These are phyloP conservation scores for Todiramphus saurophagus DNA, from an alignment of 2,113 vertebrate species.

Conservation along the genomic window DNA sequence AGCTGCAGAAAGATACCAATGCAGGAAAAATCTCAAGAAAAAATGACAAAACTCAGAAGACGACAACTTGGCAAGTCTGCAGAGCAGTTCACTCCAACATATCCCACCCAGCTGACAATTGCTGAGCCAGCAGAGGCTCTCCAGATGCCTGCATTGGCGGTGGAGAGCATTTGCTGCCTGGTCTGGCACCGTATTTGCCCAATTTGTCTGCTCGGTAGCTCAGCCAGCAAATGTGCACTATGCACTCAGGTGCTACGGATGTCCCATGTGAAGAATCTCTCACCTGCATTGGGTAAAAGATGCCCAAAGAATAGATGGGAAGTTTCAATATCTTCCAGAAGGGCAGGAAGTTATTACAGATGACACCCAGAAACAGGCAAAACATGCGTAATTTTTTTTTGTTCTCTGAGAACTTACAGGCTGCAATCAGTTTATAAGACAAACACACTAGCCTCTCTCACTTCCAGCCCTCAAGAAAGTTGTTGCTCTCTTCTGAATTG, in stretches of 20 bases:
- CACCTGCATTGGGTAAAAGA: accelerated
- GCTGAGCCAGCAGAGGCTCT: neutral
- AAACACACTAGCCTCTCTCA: neutral
- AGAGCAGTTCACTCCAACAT: neutral
- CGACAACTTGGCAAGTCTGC: neutral
- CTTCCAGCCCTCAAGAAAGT: neutral
- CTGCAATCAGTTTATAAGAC: neutral
- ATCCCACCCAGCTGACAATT: neutral
- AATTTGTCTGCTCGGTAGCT: neutral
- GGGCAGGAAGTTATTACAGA: neutral
- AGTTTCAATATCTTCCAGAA: neutral
- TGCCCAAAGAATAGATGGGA: neutral
- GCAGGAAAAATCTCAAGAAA: accelerated
- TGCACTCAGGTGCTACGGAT: accelerated
- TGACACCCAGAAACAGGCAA: neutral
- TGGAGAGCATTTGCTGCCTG: no score
- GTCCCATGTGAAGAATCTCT: neutral
- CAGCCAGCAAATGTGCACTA: accelerated
- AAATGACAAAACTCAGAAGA: neutral
- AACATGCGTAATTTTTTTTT: neutral
- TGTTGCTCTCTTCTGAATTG: neutral
- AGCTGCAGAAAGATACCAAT: neutral
- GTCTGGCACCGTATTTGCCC: neutral
- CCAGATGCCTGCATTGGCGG: accelerated
- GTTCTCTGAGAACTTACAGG: neutral